Base-by-base conservation (phyloP, 2,113 vertebrate species). In the Malurus alboscapulatus region DNA sequence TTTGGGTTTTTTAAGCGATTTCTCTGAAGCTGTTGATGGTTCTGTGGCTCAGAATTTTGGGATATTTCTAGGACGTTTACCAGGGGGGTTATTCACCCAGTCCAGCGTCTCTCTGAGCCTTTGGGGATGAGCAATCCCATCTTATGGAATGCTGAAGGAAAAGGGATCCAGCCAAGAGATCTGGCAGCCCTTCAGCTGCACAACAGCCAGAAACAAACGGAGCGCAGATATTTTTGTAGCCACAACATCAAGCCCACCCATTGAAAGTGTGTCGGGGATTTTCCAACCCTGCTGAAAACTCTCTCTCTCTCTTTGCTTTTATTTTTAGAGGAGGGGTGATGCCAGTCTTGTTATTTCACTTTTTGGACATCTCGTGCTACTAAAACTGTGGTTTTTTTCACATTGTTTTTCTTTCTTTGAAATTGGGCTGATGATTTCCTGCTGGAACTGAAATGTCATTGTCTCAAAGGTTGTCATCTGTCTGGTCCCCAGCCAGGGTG, bases 221-320 rank as follows among this genome's bases (percentile, higher is more conserved):
- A 95, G 85, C 5, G 2, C 63, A 93, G 95, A 90, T 92, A 93
- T 94, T 95, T 96, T 27, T 45, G 65, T 40, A 94, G 91, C 79
- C 87, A 61, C 82, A 78, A 16, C 72, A 68, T 82, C 76, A 36
- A 96, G 95, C 87, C 92, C 95, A 96, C 82, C 95, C 82, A 51
- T 30, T 3, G 20, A 90, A 96, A 2, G 0, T 4, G 57, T 50
- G 63, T 27, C 14, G 0, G 36, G 91, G 86, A 88, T 96, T 96
- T 97, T 94, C 92, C 95, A 96, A 79, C 57, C 4, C 76, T 29
- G 66, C 88, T 77, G 80, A 95, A 92, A 93, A 58, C 47, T 71
- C 81, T 30, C 53, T 61, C 80, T 59, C 80, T 59, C 80, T n/a
- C 32, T 38, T 51, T 74, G 65, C 18, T 90, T 95, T 96, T 89